Percentiles rank a stretch among this genome's conserved stretches.
Evolutionary conservation across 2,797 vertebrate genomes (phyloP).

Genomic region (Pipistrellus nathusii): DNA sequence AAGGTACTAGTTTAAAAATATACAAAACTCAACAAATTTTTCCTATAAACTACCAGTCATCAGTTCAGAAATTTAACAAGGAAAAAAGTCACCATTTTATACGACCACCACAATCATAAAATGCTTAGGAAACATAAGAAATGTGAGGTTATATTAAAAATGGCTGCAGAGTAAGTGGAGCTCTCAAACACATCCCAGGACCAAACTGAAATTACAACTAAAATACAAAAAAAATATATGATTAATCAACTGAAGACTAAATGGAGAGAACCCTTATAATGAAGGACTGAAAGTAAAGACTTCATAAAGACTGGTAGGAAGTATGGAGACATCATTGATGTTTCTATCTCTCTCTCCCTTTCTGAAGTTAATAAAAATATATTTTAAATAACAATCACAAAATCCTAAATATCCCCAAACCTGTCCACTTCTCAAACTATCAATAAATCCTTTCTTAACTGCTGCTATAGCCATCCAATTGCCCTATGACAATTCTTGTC

Average conservation of each 20-base stretch:
- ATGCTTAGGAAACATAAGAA: background rate
- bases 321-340: too few relatives aligned
- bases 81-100: background rate
- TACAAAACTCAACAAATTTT: background rate
- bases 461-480: background rate
- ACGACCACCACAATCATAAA: background rate
- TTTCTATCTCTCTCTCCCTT: background rate
- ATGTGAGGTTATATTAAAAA: background rate
- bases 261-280: too few relatives aligned
- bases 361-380: background rate
- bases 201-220: too few relatives aligned
- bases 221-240: too few relatives aligned
- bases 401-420: background rate
- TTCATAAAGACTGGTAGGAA: too few relatives aligned
- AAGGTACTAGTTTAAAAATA: slow-evolving; percentile 12
- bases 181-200: too few relatives aligned
- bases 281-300: too few relatives aligned
- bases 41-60: background rate
- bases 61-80: slow-evolving; percentile 15
- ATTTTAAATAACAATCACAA: background rate
- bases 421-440: background rate
- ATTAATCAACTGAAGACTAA: too few relatives aligned
- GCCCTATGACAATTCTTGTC: background rate
- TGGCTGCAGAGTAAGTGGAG: too few relatives aligned
- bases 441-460: background rate